These are phyloP conservation scores for Bambusicola thoracicus DNA, from an alignment of 2,113 vertebrate genomes.

Conservation along the genomic window DNA sequence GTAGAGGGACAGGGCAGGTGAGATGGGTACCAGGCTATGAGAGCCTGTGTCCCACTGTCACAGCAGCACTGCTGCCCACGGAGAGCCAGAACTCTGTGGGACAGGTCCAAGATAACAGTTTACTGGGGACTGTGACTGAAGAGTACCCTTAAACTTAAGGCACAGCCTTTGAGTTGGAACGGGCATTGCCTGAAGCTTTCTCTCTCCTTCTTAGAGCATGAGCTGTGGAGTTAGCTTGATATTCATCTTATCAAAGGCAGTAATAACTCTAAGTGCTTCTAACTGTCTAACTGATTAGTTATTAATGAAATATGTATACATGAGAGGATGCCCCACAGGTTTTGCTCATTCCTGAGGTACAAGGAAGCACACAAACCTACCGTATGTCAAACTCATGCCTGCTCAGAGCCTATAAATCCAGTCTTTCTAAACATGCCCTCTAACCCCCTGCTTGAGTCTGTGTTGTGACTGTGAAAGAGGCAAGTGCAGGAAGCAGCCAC, in stretches of 20 bases:
- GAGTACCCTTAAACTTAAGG: not conserved
- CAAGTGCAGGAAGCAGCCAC: not conserved
- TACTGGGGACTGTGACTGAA: not conserved
- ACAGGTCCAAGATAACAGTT: not conserved
- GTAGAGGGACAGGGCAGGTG: not conserved
- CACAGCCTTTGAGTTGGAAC: not conserved
- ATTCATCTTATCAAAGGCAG: not conserved
- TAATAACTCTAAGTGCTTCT: not conserved
- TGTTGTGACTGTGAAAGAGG: not conserved
- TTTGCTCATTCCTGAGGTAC: not conserved
- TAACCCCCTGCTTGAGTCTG: not conserved
- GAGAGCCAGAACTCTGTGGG: not conserved
- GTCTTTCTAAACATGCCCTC: not conserved
- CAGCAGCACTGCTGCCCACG: not conserved
- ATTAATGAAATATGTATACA: not conserved
- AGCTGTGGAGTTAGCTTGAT: not conserved
- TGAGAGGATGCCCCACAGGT: not conserved
- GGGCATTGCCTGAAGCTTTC: not conserved
- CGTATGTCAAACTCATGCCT: not conserved
- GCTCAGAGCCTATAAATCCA: not conserved
- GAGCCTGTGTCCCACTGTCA: not conserved
- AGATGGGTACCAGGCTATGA: accelerated
- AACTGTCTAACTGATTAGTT: not conserved
- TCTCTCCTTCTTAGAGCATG: not conserved
- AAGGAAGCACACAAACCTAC: not conserved